Percentiles rank a stretch among this genome's conserved stretches.
Evolutionary conservation across 2,797 vertebrate genomes (phyloP).

Genomic region (Arrhamphus sclerolepis): DNA sequence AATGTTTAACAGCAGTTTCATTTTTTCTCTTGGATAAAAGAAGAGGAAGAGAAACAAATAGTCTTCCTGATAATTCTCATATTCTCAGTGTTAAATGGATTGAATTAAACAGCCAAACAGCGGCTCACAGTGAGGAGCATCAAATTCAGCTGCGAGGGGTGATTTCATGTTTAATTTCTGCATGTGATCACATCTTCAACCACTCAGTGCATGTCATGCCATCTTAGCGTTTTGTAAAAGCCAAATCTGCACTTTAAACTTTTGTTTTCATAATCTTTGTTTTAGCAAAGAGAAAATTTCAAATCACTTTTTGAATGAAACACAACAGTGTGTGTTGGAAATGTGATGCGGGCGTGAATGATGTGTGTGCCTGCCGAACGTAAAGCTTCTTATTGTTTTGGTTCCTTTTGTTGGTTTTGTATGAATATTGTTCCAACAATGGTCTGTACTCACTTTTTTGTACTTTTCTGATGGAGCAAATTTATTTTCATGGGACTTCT

Average conservation of each 20-base stretch:
- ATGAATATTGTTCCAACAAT: conserved; percentile 71
- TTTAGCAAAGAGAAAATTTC: conserved; percentile 80
- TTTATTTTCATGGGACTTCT: conserved; percentile 72
- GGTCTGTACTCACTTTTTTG: conserved; percentile 66
- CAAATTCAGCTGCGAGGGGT: not conserved
- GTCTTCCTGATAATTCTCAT: not conserved
- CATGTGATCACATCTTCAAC: conserved; percentile 9
- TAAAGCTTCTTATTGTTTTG: conserved; percentile 58
- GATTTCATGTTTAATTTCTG: not conserved
- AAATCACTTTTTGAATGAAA: conserved; percentile 57
- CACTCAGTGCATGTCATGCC: not conserved
- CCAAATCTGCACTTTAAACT: conserved; percentile 85
- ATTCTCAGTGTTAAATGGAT: not conserved
- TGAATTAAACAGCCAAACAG: not conserved
- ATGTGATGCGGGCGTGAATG: conserved; percentile 46
- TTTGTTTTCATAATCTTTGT: conserved; percentile 67
- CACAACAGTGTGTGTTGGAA: conserved; percentile 22
- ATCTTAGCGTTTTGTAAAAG: conserved; percentile 21
- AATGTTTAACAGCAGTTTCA: not conserved
- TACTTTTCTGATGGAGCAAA: conserved; percentile 81
- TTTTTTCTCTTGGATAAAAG: not conserved
- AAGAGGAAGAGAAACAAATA: not conserved
- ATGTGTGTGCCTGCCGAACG: conserved; percentile 72
- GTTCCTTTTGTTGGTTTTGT: no score
- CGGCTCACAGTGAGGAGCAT: no score